Conservation (phyloP, 2,113 vertebrate genomes). For the Leuciscus idus region DNA sequence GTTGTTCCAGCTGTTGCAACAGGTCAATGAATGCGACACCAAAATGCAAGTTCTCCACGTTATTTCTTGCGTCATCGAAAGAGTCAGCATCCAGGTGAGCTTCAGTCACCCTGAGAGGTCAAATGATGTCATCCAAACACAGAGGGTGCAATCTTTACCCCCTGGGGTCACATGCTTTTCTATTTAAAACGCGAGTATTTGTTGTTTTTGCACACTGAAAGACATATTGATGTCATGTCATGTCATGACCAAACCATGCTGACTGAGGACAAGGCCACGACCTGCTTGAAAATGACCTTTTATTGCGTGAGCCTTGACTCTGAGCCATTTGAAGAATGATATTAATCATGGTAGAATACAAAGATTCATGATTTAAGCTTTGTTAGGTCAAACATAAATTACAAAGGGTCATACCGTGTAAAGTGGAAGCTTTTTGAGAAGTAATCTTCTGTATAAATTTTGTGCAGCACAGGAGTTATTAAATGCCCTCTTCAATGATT, state of each 20-base stretch:
- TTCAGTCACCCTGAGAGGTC: neutral
- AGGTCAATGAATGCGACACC: constrained; percentile 96
- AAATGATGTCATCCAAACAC: neutral
- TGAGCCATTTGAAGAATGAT: neutral
- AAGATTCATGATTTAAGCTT: constrained; percentile 3
- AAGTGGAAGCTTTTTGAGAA: neutral
- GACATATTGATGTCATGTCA: neutral
- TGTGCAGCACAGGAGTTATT: neutral
- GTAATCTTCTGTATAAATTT: neutral
- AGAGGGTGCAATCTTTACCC: neutral
- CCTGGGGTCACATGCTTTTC: neutral
- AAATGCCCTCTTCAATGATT: neutral
- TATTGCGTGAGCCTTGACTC: neutral
- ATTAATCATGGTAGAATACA: neutral
- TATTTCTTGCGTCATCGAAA: constrained; percentile 95
- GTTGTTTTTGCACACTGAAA: neutral
- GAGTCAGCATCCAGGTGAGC: constrained; percentile 92
- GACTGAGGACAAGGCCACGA: neutral
- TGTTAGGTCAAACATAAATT: constrained; percentile 5
- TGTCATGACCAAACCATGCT: neutral
- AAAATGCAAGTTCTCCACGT: constrained; percentile 99
- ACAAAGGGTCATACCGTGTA: neutral
- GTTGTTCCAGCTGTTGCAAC: constrained; percentile 93
- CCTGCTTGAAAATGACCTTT: neutral
- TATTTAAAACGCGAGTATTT: neutral